phyloP scores from a whole-genome alignment of 1,140 invertebrate genomes.

The Chlorops oryzae region DNA sequence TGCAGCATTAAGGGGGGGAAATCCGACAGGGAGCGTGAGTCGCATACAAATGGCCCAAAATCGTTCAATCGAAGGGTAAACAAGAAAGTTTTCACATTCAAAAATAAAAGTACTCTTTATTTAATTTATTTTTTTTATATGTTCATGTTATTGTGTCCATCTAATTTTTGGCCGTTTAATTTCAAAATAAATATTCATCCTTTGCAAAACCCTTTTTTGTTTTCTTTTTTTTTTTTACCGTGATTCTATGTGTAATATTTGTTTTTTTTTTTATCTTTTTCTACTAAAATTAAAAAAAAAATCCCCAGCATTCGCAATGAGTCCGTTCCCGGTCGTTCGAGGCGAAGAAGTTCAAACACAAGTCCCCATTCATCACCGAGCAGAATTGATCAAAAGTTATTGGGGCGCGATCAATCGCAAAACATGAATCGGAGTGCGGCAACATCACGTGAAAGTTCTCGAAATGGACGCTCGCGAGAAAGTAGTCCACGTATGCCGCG shows the following conservation, averaged over 20 bases:
- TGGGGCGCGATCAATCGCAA: constrained; percentile 31
- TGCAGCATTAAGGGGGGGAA: constrained; percentile 56
- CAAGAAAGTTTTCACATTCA: background rate
- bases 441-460: constrained; percentile 36
- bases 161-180: too few relatives aligned
- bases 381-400: constrained; percentile 15
- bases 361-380: constrained; percentile 20
- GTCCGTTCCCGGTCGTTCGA: constrained; percentile 39
- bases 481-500: constrained; percentile 65
- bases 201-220: too few relatives aligned
- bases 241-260: too few relatives aligned
- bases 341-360: constrained; percentile 33
- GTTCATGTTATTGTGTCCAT: too few relatives aligned
- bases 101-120: background rate
- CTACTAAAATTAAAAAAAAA: too few relatives aligned
- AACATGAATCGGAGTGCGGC: constrained; percentile 29
- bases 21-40: constrained; percentile 34
- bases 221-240: too few relatives aligned
- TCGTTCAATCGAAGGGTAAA: constrained; percentile 43
- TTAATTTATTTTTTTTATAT: background rate
- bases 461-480: constrained; percentile 56
- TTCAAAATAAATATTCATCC: too few relatives aligned
- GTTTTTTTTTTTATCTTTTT: constrained; percentile 6
- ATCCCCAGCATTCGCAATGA: constrained; percentile 42
- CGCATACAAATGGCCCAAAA: constrained; percentile 43